These are phyloP conservation scores for Lissonota sp. DNA, from an alignment of 2,888 invertebrate species.

Conservation along the genomic window DNA sequence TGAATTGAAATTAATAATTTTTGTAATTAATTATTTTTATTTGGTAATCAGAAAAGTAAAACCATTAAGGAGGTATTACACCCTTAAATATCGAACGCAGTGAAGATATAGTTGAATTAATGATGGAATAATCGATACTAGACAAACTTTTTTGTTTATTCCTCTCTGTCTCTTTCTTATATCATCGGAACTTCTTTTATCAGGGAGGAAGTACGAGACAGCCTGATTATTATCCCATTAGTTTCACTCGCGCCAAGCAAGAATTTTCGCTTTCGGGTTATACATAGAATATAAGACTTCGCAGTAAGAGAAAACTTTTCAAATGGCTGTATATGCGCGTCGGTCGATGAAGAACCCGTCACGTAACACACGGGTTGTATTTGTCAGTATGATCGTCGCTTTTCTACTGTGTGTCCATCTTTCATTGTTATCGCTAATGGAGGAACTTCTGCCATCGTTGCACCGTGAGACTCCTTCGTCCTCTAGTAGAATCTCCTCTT, in stretches of 20 bases:
- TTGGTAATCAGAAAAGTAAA: too few relatives aligned
- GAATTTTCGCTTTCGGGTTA: slow-evolving; percentile 12
- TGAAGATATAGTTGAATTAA: slow-evolving; percentile 3
- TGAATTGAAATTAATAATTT: too few relatives aligned
- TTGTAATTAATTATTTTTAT: too few relatives aligned
- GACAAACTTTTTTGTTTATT: slow-evolving; percentile 19
- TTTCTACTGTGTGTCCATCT: slow-evolving; percentile 76
- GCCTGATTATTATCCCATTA: slow-evolving; percentile 55
- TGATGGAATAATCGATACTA: slow-evolving; percentile 27
- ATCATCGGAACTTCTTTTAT: slow-evolving; percentile 26
- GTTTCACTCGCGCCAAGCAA: slow-evolving; percentile 26
- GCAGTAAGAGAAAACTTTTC: slow-evolving; percentile 27
- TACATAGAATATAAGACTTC: slow-evolving; percentile 1
- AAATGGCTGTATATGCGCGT: slow-evolving; percentile 1
- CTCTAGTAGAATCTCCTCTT: slow-evolving; percentile 67
- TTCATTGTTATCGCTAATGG: slow-evolving; percentile 82
- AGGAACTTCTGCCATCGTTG: slow-evolving; percentile 77
- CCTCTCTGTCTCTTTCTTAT: slow-evolving; percentile 17
- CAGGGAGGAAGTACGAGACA: slow-evolving; percentile 27
- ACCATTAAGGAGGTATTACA: too few relatives aligned
- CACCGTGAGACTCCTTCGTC: slow-evolving; percentile 46
- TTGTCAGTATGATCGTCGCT: slow-evolving; percentile 76
- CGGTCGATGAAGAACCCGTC: neutral
- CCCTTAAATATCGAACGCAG: too few relatives aligned
- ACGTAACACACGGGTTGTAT: slow-evolving; percentile 62